phyloP scores from a whole-genome alignment of 2,113 vertebrate genomes.

The Chionis minor region DNA sequence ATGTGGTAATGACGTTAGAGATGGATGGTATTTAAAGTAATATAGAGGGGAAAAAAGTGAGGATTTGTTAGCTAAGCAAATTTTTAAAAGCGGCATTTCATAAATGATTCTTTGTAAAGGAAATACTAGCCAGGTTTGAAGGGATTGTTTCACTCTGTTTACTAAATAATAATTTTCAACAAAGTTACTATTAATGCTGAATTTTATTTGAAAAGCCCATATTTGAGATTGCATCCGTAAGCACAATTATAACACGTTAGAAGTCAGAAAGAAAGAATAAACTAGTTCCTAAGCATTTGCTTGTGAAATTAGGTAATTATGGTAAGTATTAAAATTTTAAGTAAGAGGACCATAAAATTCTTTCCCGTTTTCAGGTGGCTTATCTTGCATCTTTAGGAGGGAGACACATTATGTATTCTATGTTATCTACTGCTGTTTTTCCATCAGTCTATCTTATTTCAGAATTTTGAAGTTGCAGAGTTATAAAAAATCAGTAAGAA shows the following conservation, averaged over 20 bases:
- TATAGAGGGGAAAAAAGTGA: background rate
- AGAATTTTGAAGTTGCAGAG: background rate
- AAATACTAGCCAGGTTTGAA: background rate
- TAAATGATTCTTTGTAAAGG: background rate
- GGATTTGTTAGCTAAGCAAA: background rate
- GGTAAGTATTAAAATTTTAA: background rate
- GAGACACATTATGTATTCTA: background rate
- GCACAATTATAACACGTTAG: background rate
- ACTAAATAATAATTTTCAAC: background rate
- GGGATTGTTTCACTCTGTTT: background rate
- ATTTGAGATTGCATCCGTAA: background rate
- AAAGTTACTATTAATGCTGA: background rate
- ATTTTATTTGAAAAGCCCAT: background rate
- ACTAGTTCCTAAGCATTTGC: background rate
- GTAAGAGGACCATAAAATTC: background rate
- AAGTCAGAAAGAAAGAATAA: background rate
- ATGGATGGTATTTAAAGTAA: background rate
- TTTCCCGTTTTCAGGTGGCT: background rate
- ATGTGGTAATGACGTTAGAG: background rate
- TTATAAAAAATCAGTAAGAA: background rate
- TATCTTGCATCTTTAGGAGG: background rate
- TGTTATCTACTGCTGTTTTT: background rate
- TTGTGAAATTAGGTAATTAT: background rate
- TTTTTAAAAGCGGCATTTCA: background rate
- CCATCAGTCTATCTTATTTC: background rate